phyloP scores from a whole-genome alignment of 2,797 vertebrate species.

The Chelon auratus region DNA sequence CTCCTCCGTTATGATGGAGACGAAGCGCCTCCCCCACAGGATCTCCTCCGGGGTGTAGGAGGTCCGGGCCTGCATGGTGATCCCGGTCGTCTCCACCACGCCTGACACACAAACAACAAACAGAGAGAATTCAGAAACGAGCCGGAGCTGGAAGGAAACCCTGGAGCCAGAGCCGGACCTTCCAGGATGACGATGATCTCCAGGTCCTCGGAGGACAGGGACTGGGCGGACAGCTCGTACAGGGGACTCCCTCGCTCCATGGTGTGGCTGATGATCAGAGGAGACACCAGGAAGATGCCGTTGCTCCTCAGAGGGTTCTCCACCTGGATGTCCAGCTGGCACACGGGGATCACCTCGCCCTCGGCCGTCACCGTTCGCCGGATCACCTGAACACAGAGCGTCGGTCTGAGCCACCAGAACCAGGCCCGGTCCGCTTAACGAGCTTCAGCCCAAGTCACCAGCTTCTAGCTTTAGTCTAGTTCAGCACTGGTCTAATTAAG shows the following conservation, averaged over 20 bases:
- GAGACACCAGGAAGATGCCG: conserved; percentile 96
- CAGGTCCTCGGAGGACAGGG: conserved; percentile 89
- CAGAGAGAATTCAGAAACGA: too few relatives aligned
- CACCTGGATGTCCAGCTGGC: conserved; percentile 95
- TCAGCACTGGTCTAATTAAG: not conserved
- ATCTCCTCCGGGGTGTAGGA: conserved; percentile 97
- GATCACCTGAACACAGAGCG: conserved; percentile 83
- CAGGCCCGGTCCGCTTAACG: too few relatives aligned
- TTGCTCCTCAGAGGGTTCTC: conserved; percentile 97
- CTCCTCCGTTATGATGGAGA: conserved; percentile 95
- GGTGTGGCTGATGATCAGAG: conserved; percentile 94
- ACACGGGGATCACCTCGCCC: conserved; percentile 95
- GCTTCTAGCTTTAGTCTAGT: not conserved
- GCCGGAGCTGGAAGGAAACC: too few relatives aligned
- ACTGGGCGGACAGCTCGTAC: conserved; percentile 92
- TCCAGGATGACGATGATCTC: conserved; percentile 97
- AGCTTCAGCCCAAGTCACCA: not conserved
- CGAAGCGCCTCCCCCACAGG: conserved; percentile 95
- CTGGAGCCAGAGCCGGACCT: conserved; percentile 71
- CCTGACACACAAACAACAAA: conserved; percentile 57
- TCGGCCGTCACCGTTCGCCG: conserved; percentile 92
- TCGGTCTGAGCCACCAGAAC: too few relatives aligned
- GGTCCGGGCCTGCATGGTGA: conserved; percentile 95
- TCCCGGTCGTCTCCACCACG: conserved; percentile 97
- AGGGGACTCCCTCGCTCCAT: conserved; percentile 94